These are phyloP conservation scores for Drymodes brunneopygia DNA, from an alignment of 2,113 vertebrate genomes.

Conservation along the genomic window DNA sequence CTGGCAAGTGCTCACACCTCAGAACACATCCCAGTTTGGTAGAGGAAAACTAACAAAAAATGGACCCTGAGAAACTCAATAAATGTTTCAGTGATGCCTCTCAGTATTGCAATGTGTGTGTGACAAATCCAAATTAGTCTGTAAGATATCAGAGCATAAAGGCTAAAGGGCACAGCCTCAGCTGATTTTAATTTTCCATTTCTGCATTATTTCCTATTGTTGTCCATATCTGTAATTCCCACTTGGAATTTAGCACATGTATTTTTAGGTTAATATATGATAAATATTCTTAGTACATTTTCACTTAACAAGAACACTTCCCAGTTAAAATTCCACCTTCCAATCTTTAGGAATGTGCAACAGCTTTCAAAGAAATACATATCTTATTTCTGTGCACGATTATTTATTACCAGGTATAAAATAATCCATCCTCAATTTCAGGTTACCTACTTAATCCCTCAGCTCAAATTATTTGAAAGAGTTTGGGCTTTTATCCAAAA, in stretches of 20 bases:
- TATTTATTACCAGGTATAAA: conserved; percentile 10
- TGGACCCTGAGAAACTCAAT: neutral
- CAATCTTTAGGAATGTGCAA: neutral
- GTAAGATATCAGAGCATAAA: neutral
- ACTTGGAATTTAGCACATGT: neutral
- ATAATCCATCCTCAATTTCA: conserved; percentile 20
- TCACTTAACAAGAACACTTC: neutral
- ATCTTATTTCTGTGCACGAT: neutral
- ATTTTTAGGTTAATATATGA: neutral
- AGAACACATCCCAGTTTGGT: neutral
- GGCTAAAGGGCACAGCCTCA: neutral
- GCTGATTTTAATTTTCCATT: neutral
- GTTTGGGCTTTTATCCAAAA: conserved; percentile 37
- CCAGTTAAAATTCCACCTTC: neutral
- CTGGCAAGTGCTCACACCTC: neutral
- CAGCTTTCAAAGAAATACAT: neutral
- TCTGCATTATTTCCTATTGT: neutral
- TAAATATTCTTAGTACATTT: neutral
- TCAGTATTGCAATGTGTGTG: neutral
- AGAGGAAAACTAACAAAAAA: neutral
- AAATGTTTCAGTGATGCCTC: neutral
- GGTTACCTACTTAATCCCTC: conserved; percentile 7
- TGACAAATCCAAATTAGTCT: neutral
- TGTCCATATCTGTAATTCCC: neutral
- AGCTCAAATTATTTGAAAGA: conserved; percentile 20